Conservation (phyloP, 30 jellyfish, hydroid and myxozoan species). For the Pelagia noctiluca region DNA sequence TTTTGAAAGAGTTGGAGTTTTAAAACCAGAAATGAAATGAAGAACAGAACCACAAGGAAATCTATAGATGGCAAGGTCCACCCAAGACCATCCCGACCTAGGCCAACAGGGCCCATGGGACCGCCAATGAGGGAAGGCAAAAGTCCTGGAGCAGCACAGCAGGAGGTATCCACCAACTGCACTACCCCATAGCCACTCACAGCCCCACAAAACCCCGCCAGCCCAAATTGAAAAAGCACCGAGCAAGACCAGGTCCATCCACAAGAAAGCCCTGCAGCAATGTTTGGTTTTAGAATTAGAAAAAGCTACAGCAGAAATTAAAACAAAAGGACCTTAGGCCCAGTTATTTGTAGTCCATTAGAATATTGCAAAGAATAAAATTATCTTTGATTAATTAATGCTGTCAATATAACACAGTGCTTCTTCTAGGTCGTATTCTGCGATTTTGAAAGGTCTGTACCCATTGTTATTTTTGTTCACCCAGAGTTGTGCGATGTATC, state of each 20-base stretch:
- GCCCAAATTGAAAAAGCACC: too few species aligned
- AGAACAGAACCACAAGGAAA: slow-evolving; percentile 1
- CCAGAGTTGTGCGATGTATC: neutral
- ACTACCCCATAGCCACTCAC: too few species aligned
- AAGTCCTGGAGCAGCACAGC: too few species aligned
- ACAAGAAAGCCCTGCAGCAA: slow-evolving; percentile 5
- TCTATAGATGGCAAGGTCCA: neutral
- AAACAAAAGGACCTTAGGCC: neutral
- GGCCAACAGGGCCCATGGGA: too few species aligned
- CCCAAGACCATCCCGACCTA: neutral
- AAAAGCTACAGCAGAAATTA: neutral
- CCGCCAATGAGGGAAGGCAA: too few species aligned
- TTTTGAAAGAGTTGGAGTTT: neutral
- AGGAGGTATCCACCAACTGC: too few species aligned
- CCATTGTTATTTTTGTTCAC: neutral
- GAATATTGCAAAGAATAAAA: too few species aligned
- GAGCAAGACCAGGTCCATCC: too few species aligned
- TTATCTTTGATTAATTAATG: neutral
- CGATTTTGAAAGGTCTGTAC: neutral
- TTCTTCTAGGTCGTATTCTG: neutral
- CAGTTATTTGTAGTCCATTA: too few species aligned
- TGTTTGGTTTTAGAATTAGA: neutral
- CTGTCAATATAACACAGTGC: neutral
- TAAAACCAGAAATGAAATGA: neutral
- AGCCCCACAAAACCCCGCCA: too few species aligned